These are phyloP conservation scores for Stegodyphus dumicola DNA, from an alignment of 1,140 invertebrate species.

Conservation along the genomic window DNA sequence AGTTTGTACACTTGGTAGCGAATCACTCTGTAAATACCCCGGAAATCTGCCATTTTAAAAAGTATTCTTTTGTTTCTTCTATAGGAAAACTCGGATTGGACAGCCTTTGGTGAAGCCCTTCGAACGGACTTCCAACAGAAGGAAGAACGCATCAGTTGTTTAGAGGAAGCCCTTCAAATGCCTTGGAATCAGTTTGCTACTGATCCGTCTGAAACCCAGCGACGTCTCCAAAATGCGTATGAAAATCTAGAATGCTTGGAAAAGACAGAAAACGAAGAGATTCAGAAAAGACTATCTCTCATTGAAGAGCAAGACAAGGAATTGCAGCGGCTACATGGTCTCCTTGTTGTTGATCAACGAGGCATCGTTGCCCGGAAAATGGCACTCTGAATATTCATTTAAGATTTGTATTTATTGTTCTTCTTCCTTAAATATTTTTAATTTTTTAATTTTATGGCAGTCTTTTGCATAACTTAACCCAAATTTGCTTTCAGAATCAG, in stretches of 20 bases:
- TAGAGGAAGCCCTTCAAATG: not conserved
- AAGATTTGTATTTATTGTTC: too few relatives aligned
- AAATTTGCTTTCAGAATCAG: too few relatives aligned
- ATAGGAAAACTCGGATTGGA: conserved; percentile 9
- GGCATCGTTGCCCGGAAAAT: not conserved
- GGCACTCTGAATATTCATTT: not conserved
- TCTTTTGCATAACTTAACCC: too few relatives aligned
- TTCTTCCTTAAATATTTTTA: too few relatives aligned
- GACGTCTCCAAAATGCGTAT: not conserved
- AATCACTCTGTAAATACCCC: too few relatives aligned
- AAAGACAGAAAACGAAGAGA: not conserved
- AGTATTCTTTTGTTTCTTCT: not conserved
- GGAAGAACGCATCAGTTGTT: not conserved
- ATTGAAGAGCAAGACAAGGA: not conserved
- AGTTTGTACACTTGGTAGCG: too few relatives aligned
- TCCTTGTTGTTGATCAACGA: not conserved
- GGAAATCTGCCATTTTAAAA: too few relatives aligned
- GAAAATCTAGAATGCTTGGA: not conserved
- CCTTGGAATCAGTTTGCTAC: not conserved
- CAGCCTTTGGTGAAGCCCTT: not conserved
- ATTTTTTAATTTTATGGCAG: too few relatives aligned
- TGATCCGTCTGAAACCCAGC: not conserved
- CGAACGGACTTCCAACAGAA: not conserved
- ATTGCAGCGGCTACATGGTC: not conserved
- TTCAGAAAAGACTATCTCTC: not conserved